phyloP scores from a whole-genome alignment of 2,888 invertebrate species.

The Cerastis leucographa region DNA sequence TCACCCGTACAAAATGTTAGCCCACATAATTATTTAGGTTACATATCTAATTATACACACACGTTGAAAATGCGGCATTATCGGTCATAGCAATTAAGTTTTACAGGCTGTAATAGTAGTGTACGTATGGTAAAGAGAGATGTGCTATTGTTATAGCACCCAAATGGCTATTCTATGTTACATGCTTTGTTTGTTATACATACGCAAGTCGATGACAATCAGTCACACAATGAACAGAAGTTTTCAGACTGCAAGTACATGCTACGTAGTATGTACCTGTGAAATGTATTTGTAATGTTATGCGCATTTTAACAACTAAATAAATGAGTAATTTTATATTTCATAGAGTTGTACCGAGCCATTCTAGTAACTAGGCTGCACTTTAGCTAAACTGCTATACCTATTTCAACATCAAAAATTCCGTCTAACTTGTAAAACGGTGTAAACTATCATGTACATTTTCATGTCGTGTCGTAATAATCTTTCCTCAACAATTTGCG shows the following conservation, averaged over 20 bases:
- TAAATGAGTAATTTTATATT: constrained; percentile 19
- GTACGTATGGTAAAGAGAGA: not conserved
- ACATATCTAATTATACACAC: not conserved
- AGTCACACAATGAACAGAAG: constrained; percentile 3
- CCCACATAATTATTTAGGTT: not conserved
- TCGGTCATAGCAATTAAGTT: not conserved
- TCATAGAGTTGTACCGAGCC: not conserved
- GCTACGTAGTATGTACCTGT: not conserved
- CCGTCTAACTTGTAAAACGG: constrained; percentile 2
- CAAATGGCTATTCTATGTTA: constrained; percentile 4
- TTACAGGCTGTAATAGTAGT: not conserved
- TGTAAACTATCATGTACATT: constrained; percentile 22
- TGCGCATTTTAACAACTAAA: constrained; percentile 1
- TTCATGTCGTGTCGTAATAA: constrained; percentile 36
- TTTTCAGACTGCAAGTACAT: constrained; percentile 1
- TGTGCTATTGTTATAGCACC: too few species aligned
- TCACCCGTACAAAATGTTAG: constrained; percentile 31
- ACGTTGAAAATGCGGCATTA: constrained; percentile 12
- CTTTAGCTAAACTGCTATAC: not conserved
- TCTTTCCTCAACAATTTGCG: constrained; percentile 16
- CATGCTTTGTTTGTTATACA: constrained; percentile 1
- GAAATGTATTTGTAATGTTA: constrained; percentile 10
- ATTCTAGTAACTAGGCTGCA: not conserved
- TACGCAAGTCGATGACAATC: constrained; percentile 1
- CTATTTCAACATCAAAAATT: constrained; percentile 39